Evolutionary conservation across 1,140 invertebrate genomes (phyloP), one percentile per base, ranked within the genome.

Genomic region (Drosophila kohkoa): DNA sequence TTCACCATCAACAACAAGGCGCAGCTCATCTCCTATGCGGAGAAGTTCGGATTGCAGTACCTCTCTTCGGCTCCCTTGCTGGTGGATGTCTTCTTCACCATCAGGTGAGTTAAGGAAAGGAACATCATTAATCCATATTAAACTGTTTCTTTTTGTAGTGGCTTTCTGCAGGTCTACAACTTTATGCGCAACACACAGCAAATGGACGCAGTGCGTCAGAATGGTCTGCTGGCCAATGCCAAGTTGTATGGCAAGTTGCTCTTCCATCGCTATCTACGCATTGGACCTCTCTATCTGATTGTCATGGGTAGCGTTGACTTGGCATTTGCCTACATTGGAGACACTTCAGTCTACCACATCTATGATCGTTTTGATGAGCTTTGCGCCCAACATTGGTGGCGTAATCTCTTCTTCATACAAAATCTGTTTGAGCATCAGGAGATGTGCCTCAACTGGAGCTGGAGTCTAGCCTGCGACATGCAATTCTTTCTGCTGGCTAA

Each of bases 381-480:
- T 25, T 95, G 95, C 72, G 72, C 92, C 0, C 94, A 94, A 76
- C 75, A 95, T 77, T 95, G 95, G 95, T 95, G 95, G 95, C 92
- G 94, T 68, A 95, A 95, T 86, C 35, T 95, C 2, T 87, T 95
- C 11, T 95, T 95, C 73, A 95, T 95, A 51, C 95, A 95, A 81
- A 95, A 95, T 90, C 82, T 95, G 0, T 95, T 93, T 63, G 77
- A 91, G 13, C 92, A 92, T 71, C 82, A 93, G 0, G 93, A 94
- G 30, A 93, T 95, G 93, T 97, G 97, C 78, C 93, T 97, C 92
- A 94, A 94, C 4, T 97, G 96, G 95, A 95, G 95, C 20, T 98
- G 97, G 97, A 97, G 97, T 79, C 81, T 98, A 48, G 95, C 96
- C 11, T 95, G 95, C 64, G 97, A 98, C 88, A 97, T 96, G 94